Evolutionary conservation across 1,140 invertebrate genomes (phyloP).

Genomic region (Adelges cooleyi): DNA sequence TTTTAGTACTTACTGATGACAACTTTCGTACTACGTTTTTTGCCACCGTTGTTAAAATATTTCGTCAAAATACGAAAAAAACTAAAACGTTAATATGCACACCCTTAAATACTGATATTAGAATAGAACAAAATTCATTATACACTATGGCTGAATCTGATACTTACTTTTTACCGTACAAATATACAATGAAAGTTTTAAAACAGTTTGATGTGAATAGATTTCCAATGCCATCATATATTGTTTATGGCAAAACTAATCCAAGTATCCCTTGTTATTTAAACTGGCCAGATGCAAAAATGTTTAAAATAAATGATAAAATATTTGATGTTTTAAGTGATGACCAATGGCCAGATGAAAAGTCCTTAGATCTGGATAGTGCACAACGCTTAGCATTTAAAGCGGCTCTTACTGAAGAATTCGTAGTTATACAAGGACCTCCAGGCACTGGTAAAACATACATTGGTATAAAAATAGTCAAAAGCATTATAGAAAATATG

Average conservation of each 20-base stretch:
- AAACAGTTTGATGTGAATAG: conserved; percentile 42
- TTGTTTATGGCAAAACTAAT: conserved; percentile 40
- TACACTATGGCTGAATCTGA: conserved; percentile 52
- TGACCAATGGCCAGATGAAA: conserved; percentile 38
- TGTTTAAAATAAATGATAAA: background rate
- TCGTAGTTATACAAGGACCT: conserved; percentile 62
- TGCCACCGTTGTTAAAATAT: conserved; percentile 36
- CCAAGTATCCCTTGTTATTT: conserved; percentile 13
- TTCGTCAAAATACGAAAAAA: conserved; percentile 34
- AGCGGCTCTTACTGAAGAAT: conserved; percentile 47
- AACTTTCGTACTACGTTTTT: conserved; percentile 44
- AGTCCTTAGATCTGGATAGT: conserved; percentile 42
- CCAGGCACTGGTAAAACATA: conserved; percentile 71
- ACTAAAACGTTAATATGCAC: background rate
- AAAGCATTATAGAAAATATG: conserved; percentile 42
- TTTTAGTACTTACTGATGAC: conserved; percentile 55
- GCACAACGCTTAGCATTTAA: conserved; percentile 48
- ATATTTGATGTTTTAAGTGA: conserved; percentile 34
- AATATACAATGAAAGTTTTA: conserved; percentile 48
- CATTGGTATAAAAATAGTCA: conserved; percentile 52
- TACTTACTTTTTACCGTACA: conserved; percentile 56
- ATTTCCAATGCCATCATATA: conserved; percentile 52
- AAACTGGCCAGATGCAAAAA: background rate
- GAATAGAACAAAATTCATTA: conserved; percentile 36
- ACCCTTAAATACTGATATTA: conserved; percentile 30